These are phyloP conservation scores for Orthosia cruda DNA, from an alignment of 2,888 invertebrate species.

Conservation along the genomic window DNA sequence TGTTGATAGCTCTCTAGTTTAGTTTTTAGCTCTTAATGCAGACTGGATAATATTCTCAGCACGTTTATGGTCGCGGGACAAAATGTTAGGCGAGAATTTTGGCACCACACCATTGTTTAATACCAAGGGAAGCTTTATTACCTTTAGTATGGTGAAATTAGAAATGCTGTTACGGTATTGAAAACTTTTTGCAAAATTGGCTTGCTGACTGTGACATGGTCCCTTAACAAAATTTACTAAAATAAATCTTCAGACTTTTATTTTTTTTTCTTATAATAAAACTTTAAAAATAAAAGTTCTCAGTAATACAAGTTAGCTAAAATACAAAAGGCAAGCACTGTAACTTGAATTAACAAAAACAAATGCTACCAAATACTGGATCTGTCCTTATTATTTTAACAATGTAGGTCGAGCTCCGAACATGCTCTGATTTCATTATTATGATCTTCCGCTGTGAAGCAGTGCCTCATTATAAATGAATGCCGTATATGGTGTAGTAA, in stretches of 20 bases:
- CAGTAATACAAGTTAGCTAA: neutral
- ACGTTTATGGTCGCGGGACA: neutral
- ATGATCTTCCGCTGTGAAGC: neutral
- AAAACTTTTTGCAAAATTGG: neutral
- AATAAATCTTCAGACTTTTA: too few relatives aligned
- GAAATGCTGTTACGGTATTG: too few relatives aligned
- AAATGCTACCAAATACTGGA: neutral
- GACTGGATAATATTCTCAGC: neutral
- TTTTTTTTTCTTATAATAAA: neutral
- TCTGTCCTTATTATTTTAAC: neutral
- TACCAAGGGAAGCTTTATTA: too few relatives aligned
- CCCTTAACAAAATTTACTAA: too few relatives aligned
- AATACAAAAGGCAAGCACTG: neutral
- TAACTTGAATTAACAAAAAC: slow-evolving; percentile 11
- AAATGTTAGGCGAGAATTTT: neutral
- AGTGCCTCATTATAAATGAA: slow-evolving; percentile 51
- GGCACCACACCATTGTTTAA: neutral
- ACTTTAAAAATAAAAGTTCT: neutral
- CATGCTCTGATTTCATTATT: too few relatives aligned
- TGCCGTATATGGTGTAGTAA: slow-evolving; percentile 5
- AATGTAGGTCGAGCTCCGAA: neutral
- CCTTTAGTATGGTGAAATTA: neutral
- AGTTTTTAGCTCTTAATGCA: neutral
- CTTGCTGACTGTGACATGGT: neutral
- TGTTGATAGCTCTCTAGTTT: too few relatives aligned